These are phyloP conservation scores for Caerostris extrusa DNA, from an alignment of 1,140 invertebrate genomes.

Conservation along the genomic window DNA sequence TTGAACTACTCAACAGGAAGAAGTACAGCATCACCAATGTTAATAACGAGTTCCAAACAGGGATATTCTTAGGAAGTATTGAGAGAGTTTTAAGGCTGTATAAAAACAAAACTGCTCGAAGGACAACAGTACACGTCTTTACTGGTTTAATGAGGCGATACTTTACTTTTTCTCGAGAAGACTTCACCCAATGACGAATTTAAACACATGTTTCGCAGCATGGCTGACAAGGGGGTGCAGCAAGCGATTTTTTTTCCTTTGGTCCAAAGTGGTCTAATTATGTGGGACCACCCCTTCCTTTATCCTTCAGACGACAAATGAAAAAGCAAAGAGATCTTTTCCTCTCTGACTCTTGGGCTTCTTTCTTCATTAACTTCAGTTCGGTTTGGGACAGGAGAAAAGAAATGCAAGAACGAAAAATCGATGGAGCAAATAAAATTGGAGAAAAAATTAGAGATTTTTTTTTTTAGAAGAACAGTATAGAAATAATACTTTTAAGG, in stretches of 20 bases:
- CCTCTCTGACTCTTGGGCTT: slow-evolving; percentile 40
- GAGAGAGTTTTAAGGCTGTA: background rate
- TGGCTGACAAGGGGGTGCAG: slow-evolving; percentile 16
- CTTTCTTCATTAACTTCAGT: slow-evolving; percentile 25
- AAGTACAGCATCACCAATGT: background rate
- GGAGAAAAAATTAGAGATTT: background rate
- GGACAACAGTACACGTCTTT: background rate
- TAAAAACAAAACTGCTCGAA: background rate
- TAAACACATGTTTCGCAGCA: slow-evolving; percentile 32
- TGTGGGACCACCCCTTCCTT: slow-evolving; percentile 29
- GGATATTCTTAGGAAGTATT: background rate
- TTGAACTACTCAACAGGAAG: background rate
- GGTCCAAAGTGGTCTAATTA: slow-evolving; percentile 33
- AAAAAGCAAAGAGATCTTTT: slow-evolving; percentile 4
- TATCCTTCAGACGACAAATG: slow-evolving; percentile 9
- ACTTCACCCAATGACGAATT: slow-evolving; percentile 15
- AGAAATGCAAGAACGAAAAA: slow-evolving; percentile 1
- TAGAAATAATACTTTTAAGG: background rate
- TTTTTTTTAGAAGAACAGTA: background rate
- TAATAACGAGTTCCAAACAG: background rate
- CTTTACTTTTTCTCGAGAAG: background rate
- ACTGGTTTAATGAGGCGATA: background rate
- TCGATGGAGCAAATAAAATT: slow-evolving; percentile 14
- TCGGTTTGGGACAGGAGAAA: background rate
- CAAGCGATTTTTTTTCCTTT: background rate